phyloP scores from a whole-genome alignment of 2,797 vertebrate species.

The Pyrocephalus nanus region DNA sequence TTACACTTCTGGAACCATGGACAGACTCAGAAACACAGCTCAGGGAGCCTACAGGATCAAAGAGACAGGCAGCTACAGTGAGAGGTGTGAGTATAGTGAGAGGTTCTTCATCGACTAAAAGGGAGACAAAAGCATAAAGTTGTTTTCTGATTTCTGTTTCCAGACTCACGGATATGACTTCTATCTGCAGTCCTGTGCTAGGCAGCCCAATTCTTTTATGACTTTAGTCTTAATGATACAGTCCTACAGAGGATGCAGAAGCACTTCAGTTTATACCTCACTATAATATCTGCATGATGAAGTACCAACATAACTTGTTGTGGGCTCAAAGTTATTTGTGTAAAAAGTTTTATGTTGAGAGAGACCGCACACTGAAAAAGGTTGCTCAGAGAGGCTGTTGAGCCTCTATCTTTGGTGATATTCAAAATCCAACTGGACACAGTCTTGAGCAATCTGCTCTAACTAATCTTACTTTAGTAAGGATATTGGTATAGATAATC shows the following conservation, averaged over 20 bases:
- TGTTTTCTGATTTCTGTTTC: background rate
- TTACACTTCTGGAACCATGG: background rate
- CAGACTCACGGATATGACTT: background rate
- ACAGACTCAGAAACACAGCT: background rate
- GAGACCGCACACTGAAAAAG: background rate
- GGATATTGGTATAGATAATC: background rate
- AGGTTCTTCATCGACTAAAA: background rate
- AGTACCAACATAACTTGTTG: background rate
- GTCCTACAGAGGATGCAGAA: background rate
- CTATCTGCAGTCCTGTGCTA: background rate
- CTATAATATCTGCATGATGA: background rate
- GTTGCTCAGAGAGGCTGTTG: background rate
- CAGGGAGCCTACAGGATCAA: background rate
- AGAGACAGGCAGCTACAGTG: background rate
- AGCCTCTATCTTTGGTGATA: background rate
- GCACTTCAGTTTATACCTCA: background rate
- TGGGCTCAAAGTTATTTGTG: background rate
- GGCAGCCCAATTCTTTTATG: background rate
- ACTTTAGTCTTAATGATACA: background rate
- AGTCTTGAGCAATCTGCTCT: background rate
- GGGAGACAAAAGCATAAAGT: background rate
- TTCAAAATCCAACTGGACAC: background rate
- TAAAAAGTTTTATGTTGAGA: background rate
- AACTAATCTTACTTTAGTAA: background rate
- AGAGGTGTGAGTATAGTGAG: rapidly evolving